Percentiles rank a stretch among this genome's conserved stretches.
Evolutionary conservation across 2,888 invertebrate species (phyloP).

Genomic region (Gibbula magus): DNA sequence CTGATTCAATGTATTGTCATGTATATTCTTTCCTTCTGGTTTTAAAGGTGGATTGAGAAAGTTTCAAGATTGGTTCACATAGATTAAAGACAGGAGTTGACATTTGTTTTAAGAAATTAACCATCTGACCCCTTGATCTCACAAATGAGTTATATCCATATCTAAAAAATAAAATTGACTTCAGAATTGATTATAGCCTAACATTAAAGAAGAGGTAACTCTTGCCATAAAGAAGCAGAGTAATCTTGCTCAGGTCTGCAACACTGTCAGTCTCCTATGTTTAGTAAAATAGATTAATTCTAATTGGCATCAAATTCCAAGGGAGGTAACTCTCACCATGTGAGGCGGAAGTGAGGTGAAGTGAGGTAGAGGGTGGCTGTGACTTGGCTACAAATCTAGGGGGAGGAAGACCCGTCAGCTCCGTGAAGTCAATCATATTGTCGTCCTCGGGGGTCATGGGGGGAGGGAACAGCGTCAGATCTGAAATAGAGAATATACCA

Average conservation of each 20-base stretch:
- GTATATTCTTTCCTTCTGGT: no score
- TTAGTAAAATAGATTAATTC: not conserved
- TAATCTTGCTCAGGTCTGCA: not conserved
- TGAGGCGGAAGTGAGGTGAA: not conserved
- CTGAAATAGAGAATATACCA: constrained; percentile 37
- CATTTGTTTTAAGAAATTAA: no score
- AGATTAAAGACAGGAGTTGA: no score
- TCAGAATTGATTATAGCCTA: no score
- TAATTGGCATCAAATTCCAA: not conserved
- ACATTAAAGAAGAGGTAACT: no score
- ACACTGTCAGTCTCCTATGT: not conserved
- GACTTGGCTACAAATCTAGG: constrained; percentile 31
- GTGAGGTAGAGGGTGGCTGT: constrained; percentile 9
- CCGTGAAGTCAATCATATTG: constrained; percentile 55
- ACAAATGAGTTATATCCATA: no score
- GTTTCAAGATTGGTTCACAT: no score
- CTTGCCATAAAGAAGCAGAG: not conserved
- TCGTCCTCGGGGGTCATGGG: constrained; percentile 76
- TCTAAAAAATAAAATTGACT: no score
- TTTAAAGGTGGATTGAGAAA: no score
- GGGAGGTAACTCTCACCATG: not conserved
- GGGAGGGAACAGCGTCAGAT: constrained; percentile 90
- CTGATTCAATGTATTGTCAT: no score
- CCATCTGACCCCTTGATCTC: no score
- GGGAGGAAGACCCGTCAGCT: constrained; percentile 39